Percentiles rank a stretch among this genome's conserved stretches.
Evolutionary conservation across 2,888 invertebrate species (phyloP).

Genomic region (Bedellia somnulentella): DNA sequence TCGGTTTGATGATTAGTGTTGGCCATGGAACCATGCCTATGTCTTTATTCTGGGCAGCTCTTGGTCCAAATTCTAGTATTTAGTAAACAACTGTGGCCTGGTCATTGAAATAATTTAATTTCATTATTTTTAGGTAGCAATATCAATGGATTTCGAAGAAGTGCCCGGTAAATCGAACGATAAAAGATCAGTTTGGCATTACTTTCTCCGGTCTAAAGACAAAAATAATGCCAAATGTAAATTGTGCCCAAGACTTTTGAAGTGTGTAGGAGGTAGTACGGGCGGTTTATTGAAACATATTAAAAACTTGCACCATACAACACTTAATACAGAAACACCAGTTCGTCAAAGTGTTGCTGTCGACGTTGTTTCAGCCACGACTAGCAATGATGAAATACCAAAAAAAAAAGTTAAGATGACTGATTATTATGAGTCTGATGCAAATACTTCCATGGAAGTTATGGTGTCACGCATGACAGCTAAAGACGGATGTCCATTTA

Average conservation of each 20-base stretch:
- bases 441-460: background rate
- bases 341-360: background rate
- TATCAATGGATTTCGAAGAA: background rate
- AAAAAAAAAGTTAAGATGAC: background rate
- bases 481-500: background rate
- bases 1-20: no score
- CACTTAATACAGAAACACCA: background rate
- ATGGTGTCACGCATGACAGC: background rate
- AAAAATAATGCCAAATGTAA: no score
- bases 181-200: background rate
- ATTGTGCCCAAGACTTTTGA: no score
- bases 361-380: background rate
- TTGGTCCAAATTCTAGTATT: no score
- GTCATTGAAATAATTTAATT: no score
- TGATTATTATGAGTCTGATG: background rate
- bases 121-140: conserved; percentile 1
- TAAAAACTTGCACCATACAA: no score
- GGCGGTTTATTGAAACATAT: no score
- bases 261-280: no score
- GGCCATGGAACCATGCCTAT: no score
- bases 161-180: background rate
- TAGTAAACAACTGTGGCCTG: no score
- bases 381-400: background rate
- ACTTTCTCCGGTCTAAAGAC: background rate
- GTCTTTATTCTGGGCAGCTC: no score